phyloP scores from a whole-genome alignment of 2,113 vertebrate species.

The Pseudorasbora parva region DNA sequence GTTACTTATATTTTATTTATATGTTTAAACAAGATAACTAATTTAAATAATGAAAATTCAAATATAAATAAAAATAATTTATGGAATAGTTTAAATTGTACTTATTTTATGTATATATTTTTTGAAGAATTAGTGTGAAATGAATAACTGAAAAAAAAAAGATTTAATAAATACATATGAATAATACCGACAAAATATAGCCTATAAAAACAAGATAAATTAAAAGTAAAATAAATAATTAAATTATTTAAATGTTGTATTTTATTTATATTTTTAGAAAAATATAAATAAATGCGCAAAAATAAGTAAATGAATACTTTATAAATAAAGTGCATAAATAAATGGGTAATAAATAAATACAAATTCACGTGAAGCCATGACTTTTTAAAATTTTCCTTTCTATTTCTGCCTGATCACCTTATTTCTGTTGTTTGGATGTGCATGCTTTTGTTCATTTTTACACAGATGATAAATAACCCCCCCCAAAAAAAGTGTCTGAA shows the following conservation, averaged over 20 bases:
- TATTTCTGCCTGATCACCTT: not conserved
- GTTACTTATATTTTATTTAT: too few species aligned
- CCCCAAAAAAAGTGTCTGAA: not conserved
- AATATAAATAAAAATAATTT: too few species aligned
- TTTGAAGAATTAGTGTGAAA: too few species aligned
- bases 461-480: not conserved
- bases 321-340: not conserved
- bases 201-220: too few species aligned
- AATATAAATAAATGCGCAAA: not conserved
- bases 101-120: too few species aligned
- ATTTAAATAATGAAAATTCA: too few species aligned
- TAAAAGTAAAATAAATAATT: too few species aligned
- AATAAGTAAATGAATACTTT: not conserved
- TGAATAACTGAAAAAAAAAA: not conserved
- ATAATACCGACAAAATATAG: too few species aligned
- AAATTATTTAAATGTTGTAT: not conserved
- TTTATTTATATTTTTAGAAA: not conserved
- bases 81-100: not conserved
- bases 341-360: too few species aligned
- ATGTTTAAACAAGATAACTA: too few species aligned
- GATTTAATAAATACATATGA: too few species aligned
- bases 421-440: not conserved
- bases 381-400: not conserved
- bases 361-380: not conserved
- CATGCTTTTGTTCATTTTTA: not conserved